Base-by-base conservation (phyloP, 1,140 invertebrate genomes). In the Tribolium madens region DNA sequence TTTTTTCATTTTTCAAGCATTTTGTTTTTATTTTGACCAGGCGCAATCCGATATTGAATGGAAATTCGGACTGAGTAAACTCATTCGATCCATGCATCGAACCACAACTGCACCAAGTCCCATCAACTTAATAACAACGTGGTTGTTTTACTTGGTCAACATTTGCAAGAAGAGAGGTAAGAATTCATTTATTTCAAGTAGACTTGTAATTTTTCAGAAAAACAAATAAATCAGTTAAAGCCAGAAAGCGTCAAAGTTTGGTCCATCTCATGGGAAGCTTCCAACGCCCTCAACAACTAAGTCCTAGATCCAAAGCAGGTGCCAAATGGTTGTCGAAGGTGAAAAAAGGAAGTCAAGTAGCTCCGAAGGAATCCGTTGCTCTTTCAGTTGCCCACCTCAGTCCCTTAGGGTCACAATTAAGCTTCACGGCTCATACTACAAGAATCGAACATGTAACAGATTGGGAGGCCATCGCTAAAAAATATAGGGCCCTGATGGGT, bases 21-120 rank as follows among this genome's bases (percentile, higher is more conserved):
- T 17, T 13, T 64, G 17, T 18, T 21, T 57, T 60, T n/a, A 2
- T 77, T 60, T 76, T 79, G 13, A 9, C 17, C 84, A 97, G 91
- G 96, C 97, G 48, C 97, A 99, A 91, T 99, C 98, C n/a, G 98
- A 99, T 87, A 98, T 98, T 81, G 98, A 99, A 87, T 99, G 98
- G 98, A 99, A 99, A 87, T 99, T 98, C 85, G 98, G 98, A 26
- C 87, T 99, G 81, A 98, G 98, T 48, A 99, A 99, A 88, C 89
- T 99, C 81, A 98, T 99, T 84, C 90, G 97, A 79, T 98, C 98
- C 84, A 99, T 99, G 97, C 97, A 99, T 87, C 92, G 98, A 84
- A 98, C 97, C 4, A 97, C 96, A 42, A 96, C 97, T 2, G 98
- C 98, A 1, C 98, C 98, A 0, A 96, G 97, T 1, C 98, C 98